Evolutionary conservation across 2,888 invertebrate genomes (phyloP).

Genomic region (Ormyrus thymus): DNA sequence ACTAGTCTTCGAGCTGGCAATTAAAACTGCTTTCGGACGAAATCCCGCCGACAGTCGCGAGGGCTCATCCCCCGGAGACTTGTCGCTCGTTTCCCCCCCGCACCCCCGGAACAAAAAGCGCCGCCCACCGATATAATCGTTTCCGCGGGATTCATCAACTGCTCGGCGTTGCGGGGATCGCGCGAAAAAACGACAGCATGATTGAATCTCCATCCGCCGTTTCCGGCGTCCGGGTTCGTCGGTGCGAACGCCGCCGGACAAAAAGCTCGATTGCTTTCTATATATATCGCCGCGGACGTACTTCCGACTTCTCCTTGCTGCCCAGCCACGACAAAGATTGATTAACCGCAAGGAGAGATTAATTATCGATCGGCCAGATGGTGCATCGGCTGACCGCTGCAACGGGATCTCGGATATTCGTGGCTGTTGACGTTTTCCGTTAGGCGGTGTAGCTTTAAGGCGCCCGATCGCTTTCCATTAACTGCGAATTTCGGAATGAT

Average conservation of each 20-base stretch:
- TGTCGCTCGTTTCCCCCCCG: too few species aligned
- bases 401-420: background rate
- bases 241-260: background rate
- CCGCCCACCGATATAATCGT: background rate
- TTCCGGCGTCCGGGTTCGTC: too few species aligned
- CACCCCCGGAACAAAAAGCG: too few species aligned
- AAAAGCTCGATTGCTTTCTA: slow-evolving; percentile 2
- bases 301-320: background rate
- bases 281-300: background rate
- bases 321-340: slow-evolving; percentile 43
- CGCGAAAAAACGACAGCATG: slow-evolving; percentile 7
- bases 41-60: too few species aligned
- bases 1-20: too few species aligned
- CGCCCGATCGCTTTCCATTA: too few species aligned
- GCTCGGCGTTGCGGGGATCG: background rate
- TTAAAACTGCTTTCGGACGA: too few species aligned
- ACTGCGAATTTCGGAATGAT: too few species aligned
- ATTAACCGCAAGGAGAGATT: slow-evolving; percentile 49
- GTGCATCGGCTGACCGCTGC: slow-evolving; percentile 23
- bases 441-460: background rate
- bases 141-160: slow-evolving; percentile 15
- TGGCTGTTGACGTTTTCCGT: slow-evolving; percentile 11
- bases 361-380: slow-evolving; percentile 44
- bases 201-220: slow-evolving; percentile 18
- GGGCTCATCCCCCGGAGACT: too few species aligned